These are phyloP conservation scores for Ochlodes sylvanus DNA, from an alignment of 2,888 invertebrate genomes.

Conservation along the genomic window DNA sequence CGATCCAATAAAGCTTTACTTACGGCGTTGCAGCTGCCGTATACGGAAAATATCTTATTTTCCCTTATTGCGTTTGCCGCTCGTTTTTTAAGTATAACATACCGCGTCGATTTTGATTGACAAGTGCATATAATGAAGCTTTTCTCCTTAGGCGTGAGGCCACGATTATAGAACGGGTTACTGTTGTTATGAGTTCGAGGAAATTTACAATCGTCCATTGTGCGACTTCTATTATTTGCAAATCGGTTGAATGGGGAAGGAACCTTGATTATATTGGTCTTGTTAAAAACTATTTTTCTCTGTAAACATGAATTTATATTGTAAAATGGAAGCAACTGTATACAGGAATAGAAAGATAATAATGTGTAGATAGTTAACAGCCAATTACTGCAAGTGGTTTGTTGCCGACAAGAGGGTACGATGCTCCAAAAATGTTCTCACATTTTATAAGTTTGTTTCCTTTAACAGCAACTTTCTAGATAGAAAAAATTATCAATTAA, in stretches of 20 bases:
- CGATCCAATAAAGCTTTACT: constrained; percentile 85
- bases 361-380: constrained; percentile 2
- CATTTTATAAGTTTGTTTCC: constrained; percentile 25
- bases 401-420: constrained; percentile 13
- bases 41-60: constrained; percentile 83
- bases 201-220: constrained; percentile 40
- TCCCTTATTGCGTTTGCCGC: constrained; percentile 78
- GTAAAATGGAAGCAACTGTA: constrained; percentile 19
- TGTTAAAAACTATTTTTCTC: constrained; percentile 48
- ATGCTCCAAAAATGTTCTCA: constrained; percentile 30
- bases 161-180: constrained; percentile 44
- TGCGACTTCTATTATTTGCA: constrained; percentile 42
- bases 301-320: constrained; percentile 44
- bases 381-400: constrained; percentile 23
- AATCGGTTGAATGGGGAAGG: constrained; percentile 55
- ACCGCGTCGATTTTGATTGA: constrained; percentile 60
- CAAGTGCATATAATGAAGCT: constrained; percentile 66
- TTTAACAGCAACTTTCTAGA: constrained; percentile 24
- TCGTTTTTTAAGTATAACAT: constrained; percentile 66
- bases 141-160: constrained; percentile 71
- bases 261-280: constrained; percentile 51
- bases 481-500: constrained; percentile 1
- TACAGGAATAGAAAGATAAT: not conserved
- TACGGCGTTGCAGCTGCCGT: constrained; percentile 80
- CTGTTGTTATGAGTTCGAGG: constrained; percentile 44